phyloP scores from a whole-genome alignment of 2,888 invertebrate species.

The Ryuthela nishihirai region DNA sequence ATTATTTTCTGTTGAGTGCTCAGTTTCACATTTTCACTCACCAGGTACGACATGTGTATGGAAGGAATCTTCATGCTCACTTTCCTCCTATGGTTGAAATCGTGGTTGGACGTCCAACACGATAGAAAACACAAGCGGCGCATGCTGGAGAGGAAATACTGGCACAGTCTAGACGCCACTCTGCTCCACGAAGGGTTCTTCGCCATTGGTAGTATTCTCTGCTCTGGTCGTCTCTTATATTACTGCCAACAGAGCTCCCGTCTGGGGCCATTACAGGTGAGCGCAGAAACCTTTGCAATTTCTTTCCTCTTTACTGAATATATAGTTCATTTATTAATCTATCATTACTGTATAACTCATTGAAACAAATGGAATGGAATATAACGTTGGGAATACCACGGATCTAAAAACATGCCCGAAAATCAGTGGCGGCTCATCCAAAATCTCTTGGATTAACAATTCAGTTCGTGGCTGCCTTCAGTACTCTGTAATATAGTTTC shows the following conservation, averaged over 20 bases:
- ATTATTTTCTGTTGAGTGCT: no score
- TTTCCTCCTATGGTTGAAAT: constrained; percentile 60
- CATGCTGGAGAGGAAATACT: constrained; percentile 60
- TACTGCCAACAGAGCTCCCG: constrained; percentile 62
- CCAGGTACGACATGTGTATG: constrained; percentile 57
- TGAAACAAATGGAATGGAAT: no score
- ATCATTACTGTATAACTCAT: no score
- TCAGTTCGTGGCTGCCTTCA: no score
- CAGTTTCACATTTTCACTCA: constrained; percentile 49
- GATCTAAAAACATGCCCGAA: no score
- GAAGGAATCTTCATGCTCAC: constrained; percentile 72
- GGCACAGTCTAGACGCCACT: constrained; percentile 62
- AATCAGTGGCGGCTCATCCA: no score
- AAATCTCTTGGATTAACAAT: no score
- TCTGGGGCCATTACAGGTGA: constrained; percentile 59
- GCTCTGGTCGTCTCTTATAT: constrained; percentile 62
- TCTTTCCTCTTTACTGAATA: no score
- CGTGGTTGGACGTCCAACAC: not conserved
- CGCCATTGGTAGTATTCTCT: constrained; percentile 63
- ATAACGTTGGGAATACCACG: no score
- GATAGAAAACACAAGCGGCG: constrained; percentile 3
- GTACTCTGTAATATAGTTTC: no score
- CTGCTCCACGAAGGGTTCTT: constrained; percentile 64
- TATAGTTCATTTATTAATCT: no score
- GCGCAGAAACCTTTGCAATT: not conserved